Evolutionary conservation across 2,113 vertebrate genomes (phyloP), one percentile per base, ranked within the genome.

Genomic region (Rana temporaria): DNA sequence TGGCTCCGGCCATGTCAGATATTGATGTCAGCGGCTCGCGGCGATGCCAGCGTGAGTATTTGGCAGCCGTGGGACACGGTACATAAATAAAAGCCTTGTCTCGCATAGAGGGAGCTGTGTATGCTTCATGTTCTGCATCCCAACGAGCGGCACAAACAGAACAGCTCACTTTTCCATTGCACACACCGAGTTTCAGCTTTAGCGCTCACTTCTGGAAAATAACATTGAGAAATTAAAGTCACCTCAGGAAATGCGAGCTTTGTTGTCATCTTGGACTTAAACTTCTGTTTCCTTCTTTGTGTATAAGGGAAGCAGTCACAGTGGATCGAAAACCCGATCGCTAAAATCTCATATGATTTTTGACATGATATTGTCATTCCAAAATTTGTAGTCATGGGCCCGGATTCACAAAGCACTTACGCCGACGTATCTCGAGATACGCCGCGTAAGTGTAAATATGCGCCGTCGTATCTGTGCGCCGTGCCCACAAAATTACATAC

Each of bases 21-120:
- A 82, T 82, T 82, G 80, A 82, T 82, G 80, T 82, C 80, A 82
- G 80, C 30, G 32, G 71, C 22, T 16, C 52, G 57, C 63, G 22
- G 63, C 22, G 70, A 82, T 75, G 80, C 80, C 80, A 82, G 63
- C 71, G 63, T 75, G 62, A 67, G 80, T 62, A 59, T 62, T 82
- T 82, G 79, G 79, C 79, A 82, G 60, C 60, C 70, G 1, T 2
- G 14, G 38, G 17, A 16, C 34, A 6, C 26, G 32, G 57, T 32
- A 82, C 56, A 74, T 74, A 74, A 75, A 82, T n/a, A 76, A 82
- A 71, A 66, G 63, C 80, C 80, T 82, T 82, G 80, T 82, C 70
- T 75, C 34, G 67, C 71, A 82, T 73, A 75, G 71, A 82, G 80
- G 67, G 80, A 75, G 59, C 80, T 82, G 70, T 82, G 52, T 67